These are phyloP conservation scores for Hexactinellida sp. DNA, from an alignment of 37 sponge, comb jelly and placozoan species.

Conservation along the genomic window DNA sequence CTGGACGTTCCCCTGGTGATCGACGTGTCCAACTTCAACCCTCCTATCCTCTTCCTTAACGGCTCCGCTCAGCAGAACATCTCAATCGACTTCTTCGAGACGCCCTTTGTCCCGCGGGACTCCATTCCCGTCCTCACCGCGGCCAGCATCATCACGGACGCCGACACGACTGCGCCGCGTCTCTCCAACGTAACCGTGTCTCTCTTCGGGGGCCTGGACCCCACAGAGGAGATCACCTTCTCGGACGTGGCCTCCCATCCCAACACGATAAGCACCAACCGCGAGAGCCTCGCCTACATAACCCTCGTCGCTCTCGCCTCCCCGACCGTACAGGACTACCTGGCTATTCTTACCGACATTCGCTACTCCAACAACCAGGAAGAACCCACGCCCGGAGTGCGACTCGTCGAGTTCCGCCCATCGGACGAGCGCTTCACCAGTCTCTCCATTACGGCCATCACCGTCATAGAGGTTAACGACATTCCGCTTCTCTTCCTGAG, in stretches of 20 bases:
- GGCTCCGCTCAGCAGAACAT: background rate
- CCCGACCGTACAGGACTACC: background rate
- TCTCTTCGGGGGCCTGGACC: background rate
- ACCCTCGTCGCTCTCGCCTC: background rate
- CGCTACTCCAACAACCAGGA: background rate
- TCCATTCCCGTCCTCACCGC: background rate
- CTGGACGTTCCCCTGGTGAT: background rate
- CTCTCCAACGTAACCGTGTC: background rate
- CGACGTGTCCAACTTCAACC: slow-evolving; percentile 2
- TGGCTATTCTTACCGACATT: background rate
- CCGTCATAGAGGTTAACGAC: background rate
- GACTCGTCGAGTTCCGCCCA: background rate
- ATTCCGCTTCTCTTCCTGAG: background rate
- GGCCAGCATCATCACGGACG: background rate
- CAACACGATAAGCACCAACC: background rate
- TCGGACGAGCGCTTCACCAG: background rate
- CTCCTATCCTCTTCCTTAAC: background rate
- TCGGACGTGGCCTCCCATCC: background rate
- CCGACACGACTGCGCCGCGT: background rate
- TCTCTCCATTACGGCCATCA: background rate
- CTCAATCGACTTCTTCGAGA: background rate
- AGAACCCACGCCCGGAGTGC: background rate
- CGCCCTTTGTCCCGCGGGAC: background rate
- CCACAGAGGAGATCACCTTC: background rate
- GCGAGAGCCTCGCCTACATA: background rate